phyloP scores from a whole-genome alignment of 2,113 vertebrate species.

The Rhea americana region DNA sequence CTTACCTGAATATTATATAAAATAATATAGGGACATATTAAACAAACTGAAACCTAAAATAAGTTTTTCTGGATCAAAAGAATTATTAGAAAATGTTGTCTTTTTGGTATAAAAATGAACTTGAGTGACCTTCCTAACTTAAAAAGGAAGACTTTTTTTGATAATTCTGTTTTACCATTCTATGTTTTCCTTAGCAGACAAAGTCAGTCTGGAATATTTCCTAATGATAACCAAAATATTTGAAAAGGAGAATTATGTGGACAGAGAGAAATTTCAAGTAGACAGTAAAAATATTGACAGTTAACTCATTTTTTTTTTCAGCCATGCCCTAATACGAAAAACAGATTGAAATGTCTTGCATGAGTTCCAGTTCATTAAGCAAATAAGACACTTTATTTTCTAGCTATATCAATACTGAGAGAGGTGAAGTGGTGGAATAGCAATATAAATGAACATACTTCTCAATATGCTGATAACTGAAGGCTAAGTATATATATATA shows the following conservation, averaged over 20 bases:
- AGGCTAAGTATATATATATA: neutral
- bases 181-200: neutral
- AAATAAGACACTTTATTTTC: slow-evolving; percentile 78
- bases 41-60: neutral
- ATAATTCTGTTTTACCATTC: neutral
- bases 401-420: slow-evolving; percentile 54
- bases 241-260: slow-evolving; percentile 19
- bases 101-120: neutral
- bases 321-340: slow-evolving; percentile 56
- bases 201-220: slow-evolving; percentile 36
- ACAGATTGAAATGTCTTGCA: slow-evolving; percentile 73
- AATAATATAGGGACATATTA: neutral
- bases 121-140: neutral
- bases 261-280: slow-evolving; percentile 61
- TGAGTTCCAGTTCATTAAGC: slow-evolving; percentile 76
- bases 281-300: slow-evolving; percentile 73
- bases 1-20: neutral
- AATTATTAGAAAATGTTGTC: neutral
- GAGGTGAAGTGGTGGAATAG: slow-evolving; percentile 60
- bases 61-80: neutral
- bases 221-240: slow-evolving; percentile 50
- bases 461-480: slow-evolving; percentile 3
- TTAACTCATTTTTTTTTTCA: slow-evolving; percentile 71
- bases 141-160: neutral
- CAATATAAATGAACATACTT: slow-evolving; percentile 62